Percentiles rank a stretch among this genome's conserved stretches.
These are phyloP conservation scores for Itoplectis maculator DNA, from an alignment of 2,888 invertebrate species.

Conservation along the genomic window DNA sequence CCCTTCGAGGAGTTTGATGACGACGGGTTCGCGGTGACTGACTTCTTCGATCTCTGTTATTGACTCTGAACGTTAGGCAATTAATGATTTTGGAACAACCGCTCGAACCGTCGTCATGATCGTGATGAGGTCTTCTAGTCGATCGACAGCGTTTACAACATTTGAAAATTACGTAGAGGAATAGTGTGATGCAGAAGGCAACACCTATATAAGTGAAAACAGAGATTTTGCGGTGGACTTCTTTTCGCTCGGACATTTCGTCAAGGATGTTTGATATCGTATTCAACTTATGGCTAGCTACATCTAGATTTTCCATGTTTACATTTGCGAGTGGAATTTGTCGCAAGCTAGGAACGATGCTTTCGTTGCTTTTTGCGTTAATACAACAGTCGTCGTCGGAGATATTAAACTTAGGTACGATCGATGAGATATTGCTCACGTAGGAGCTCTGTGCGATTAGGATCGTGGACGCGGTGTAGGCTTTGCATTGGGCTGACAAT, in stretches of 20 bases:
- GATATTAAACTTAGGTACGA: background rate
- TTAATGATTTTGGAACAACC: background rate
- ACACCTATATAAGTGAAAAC: constrained; percentile 26
- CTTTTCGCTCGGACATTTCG: constrained; percentile 20
- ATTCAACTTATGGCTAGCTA: constrained; percentile 32
- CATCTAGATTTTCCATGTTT: constrained; percentile 35
- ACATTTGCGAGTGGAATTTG: constrained; percentile 26
- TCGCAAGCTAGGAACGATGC: background rate
- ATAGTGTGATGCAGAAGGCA: constrained; percentile 5
- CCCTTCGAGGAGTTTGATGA: background rate
- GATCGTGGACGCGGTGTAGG: background rate
- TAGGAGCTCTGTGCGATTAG: background rate
- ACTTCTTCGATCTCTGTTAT: constrained; percentile 1
- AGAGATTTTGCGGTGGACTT: constrained; percentile 19
- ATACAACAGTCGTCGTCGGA: constrained; percentile 9
- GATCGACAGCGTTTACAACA: constrained; percentile 5
- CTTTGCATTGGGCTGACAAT: background rate
- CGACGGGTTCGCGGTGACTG: constrained; percentile 6
- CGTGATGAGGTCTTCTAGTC: background rate
- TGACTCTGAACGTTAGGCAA: background rate
- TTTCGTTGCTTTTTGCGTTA: background rate
- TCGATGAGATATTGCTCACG: background rate
- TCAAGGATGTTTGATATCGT: constrained; percentile 9
- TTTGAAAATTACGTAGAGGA: constrained; percentile 2
- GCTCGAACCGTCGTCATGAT: background rate